A percentile compares a stretch with the other conserved stretches of the same genome.
phyloP scores from a whole-genome alignment of 1,140 invertebrate species.

The Macrocentrus cingulum region DNA sequence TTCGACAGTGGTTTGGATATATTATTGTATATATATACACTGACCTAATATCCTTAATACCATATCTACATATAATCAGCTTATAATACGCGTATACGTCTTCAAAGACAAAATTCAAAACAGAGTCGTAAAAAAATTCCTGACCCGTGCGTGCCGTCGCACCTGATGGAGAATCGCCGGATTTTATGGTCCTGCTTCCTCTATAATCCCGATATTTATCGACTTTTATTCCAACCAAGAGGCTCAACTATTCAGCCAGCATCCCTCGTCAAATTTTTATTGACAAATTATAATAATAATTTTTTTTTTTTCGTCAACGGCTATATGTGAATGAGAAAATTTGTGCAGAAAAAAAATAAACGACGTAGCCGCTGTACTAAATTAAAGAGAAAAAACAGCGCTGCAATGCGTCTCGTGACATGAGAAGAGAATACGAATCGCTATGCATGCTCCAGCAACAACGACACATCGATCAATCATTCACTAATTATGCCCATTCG shows the following conservation, averaged over 20 bases:
- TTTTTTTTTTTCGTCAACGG: too few species aligned
- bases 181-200: slow-evolving; percentile 30
- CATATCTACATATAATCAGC: slow-evolving; percentile 1
- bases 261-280: slow-evolving; percentile 1
- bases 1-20: not conserved
- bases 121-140: slow-evolving; percentile 37
- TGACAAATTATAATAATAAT: too few species aligned
- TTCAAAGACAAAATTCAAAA: slow-evolving; percentile 33
- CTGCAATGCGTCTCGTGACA: slow-evolving; percentile 2
- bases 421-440: too few species aligned
- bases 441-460: slow-evolving; percentile 8
- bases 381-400: slow-evolving; percentile 27
- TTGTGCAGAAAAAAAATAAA: slow-evolving; percentile 24
- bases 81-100: not conserved
- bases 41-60: too few species aligned
- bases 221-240: slow-evolving; percentile 36
- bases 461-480: slow-evolving; percentile 54
- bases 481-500: slow-evolving; percentile 56
- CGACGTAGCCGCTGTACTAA: slow-evolving; percentile 20
- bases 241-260: slow-evolving; percentile 3
- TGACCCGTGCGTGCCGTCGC: not conserved
- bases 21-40: not conserved
- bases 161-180: slow-evolving; percentile 20
- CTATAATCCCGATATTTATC: slow-evolving; percentile 46
- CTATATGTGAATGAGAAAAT: not conserved